These are phyloP conservation scores for Botia almorhae DNA, from an alignment of 2,797 vertebrate genomes.

Conservation along the genomic window DNA sequence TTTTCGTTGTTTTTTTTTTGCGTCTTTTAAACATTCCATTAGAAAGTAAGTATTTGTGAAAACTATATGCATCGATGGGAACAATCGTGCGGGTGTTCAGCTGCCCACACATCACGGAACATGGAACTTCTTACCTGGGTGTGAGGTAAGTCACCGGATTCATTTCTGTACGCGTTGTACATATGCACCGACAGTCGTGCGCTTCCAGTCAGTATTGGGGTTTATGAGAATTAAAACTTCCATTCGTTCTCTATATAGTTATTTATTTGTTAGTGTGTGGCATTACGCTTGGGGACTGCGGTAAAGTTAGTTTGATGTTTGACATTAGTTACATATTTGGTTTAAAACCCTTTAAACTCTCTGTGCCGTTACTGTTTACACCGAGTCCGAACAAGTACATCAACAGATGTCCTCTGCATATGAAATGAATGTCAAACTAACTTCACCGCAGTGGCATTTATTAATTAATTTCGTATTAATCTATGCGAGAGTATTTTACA, in stretches of 20 bases:
- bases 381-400: too few species aligned
- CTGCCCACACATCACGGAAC: conserved; percentile 29
- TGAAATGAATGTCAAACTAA: too few species aligned
- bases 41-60: neutral
- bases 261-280: conserved; percentile 28
- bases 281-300: neutral
- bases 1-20: conserved; percentile 38
- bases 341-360: too few species aligned
- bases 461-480: too few species aligned
- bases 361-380: too few species aligned
- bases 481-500: too few species aligned
- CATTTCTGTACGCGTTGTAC: neutral
- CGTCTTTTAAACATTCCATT: conserved; percentile 46
- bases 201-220: too few species aligned
- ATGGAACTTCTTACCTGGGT: conserved; percentile 54
- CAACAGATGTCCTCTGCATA: too few species aligned
- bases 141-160: conserved; percentile 48
- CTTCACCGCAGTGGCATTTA: too few species aligned
- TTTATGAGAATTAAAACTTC: too few species aligned
- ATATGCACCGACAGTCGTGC: neutral
- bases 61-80: conserved; percentile 1
- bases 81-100: conserved; percentile 49
- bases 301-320: too few species aligned
- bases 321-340: too few species aligned
- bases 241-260: neutral